Evolutionary conservation across 2,797 vertebrate species (phyloP), one percentile per base, ranked within the genome.

Genomic region (Rhincodon typus): DNA sequence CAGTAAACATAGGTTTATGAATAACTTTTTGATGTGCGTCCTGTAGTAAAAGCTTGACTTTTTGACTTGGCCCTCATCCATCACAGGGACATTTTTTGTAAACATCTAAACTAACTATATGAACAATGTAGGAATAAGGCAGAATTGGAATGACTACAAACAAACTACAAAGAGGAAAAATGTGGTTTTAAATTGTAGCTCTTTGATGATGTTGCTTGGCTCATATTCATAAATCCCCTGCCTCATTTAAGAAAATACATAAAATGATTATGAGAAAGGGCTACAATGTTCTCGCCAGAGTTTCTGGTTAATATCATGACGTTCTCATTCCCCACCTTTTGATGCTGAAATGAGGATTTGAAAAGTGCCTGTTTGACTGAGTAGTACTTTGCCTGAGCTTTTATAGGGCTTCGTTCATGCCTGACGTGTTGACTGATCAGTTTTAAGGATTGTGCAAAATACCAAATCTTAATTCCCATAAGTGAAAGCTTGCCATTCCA

Each of bases 121-220:
- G 62, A 38, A 46, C n/a, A 70, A 94, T 15, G n/a, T 70, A 42
- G 67, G 67, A 94, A 46, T 70, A n/a, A 70, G 67, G 91, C 66
- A 46, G 67, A 70, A 57, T 57, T 94, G 91, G 91, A 94, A 42
- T 42, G 91, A 94, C 91, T 94, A 46, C 91, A 94, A 70, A 94
- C 62, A 94, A 94, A 69, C n/a, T 70, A 34, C 91, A 94, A 69
- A 94, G 67, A 94, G 91, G 91, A 46, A 42, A 67, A 69, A 94
- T 94, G 66, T 69, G 87, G 38, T 94, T 70, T 70, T 38, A 90
- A 94, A 42, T 46, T 42, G 38, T 94, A n/a, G 19, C 25, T 69
- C 57, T 46, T 69, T 70, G 67, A 94, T 25, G 67, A 94, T 94
- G 34, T 90, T 90, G 87, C 87, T 57, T 0, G 4, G 87, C 66